These are phyloP conservation scores for silkworm (Bombyx mori) DNA, from an alignment of 1,140 invertebrate genomes.

Conservation along the genomic window DNA sequence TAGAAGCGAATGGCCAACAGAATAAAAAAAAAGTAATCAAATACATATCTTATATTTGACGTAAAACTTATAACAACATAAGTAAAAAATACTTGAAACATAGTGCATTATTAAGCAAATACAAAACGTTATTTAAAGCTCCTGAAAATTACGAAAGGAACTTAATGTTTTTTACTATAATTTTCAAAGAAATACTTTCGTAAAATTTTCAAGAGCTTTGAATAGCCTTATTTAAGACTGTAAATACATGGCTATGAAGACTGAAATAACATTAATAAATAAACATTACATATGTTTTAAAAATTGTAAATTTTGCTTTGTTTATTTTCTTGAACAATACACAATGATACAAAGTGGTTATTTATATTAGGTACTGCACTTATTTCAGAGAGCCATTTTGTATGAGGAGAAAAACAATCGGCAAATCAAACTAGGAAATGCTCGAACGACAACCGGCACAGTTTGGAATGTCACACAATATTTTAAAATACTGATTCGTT, in stretches of 20 bases:
- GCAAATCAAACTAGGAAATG: slow-evolving; percentile 26
- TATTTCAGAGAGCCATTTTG: slow-evolving; percentile 32
- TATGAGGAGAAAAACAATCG: slow-evolving; percentile 27
- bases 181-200: no score
- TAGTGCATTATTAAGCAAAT: slow-evolving; percentile 30
- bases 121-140: slow-evolving; percentile 3
- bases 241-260: no score
- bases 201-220: no score
- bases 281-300: no score
- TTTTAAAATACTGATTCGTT: slow-evolving; percentile 68
- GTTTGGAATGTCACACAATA: slow-evolving; percentile 68
- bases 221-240: no score
- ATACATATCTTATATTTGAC: slow-evolving; percentile 52
- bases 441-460: slow-evolving; percentile 37
- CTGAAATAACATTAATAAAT: no score
- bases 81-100: slow-evolving; percentile 37
- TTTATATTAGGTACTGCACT: neutral
- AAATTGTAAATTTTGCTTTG: no score
- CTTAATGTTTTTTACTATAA: no score
- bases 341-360: no score
- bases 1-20: slow-evolving; percentile 43
- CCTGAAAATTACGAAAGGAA: no score
- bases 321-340: no score
- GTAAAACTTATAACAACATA: slow-evolving; percentile 47
- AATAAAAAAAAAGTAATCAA: slow-evolving; percentile 40